Base-by-base conservation (phyloP, 2,888 invertebrate species). In the Rhagonycha lutea region DNA sequence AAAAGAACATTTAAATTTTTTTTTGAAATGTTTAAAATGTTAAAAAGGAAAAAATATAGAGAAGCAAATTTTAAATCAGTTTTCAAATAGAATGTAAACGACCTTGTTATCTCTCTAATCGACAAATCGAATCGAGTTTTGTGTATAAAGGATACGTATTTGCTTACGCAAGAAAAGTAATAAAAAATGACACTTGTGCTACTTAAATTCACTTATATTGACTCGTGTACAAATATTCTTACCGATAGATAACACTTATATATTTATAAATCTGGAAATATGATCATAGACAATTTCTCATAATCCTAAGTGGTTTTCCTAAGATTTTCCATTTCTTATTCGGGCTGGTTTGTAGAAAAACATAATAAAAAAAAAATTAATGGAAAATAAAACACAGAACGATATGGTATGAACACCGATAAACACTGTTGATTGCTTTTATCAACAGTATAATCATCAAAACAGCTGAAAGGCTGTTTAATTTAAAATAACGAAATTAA, bases 1-100 rank as follows among this genome's bases (percentile, higher is more conserved):
- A 47, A 10, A 47, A 47, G n/a, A 47, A 47, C n/a, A 47, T 0
- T 47, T 47, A 47, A 47, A 47, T 47, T 47, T 47, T 47, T 47
- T 47, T 47, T 47, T n/a, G 7, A 47, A 47, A 47, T n/a, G 47
- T 47, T 47, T 47, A 47, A 47, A 47, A 47, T n/a, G 47, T 47
- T 47, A 47, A 32, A 47, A 8, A 47, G 47, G 47, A 77, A 71
- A 71, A 74, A 72, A 76, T 72, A 77, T 70, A 74, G 69, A 73
- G 74, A 77, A 77, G 74, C 74, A 75, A 77, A 74, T 74, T 74
- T 74, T 70, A 83, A 84, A 83, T 84, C 82, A 84, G 82, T 83
- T 85, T 84, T 82, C 81, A 81, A 82, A 82, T 84, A 84, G 85
- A 85, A 85, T 83, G 85, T 83, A 83, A 85, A 83, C 83, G 84